Evolutionary conservation across 2,113 vertebrate genomes (phyloP), one percentile per base, ranked within the genome.

Genomic region (Girardinichthys multiradiatus): DNA sequence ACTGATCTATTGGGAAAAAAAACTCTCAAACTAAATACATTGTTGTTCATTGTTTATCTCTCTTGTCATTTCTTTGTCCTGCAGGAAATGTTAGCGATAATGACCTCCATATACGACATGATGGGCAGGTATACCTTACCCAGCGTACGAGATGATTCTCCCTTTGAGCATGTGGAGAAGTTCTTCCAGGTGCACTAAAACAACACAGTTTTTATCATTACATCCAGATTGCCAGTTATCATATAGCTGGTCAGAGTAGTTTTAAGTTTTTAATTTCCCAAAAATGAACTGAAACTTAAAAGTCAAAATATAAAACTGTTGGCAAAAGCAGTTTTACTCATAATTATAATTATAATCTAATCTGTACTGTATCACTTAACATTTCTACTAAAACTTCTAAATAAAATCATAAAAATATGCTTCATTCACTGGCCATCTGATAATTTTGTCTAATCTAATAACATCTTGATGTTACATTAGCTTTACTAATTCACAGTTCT

Each of bases 91-190:
- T 89, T 98, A 94, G 94, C 95, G 76, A 97, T 98, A 85, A 95
- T 98, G 95, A 97, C 95, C 3, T 97, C 97, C 78, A 99, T 98
- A 90, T 99, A 99, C 0, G 95, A 97, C 87, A 98, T 99, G 97
- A 98, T 99, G 98, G 98, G 97, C 27, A 94, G 91, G 73, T 96
- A 96, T 78, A 97, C 97, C 0, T 94, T 94, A 71, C 96, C 97
- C 2, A 71, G 94, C 8, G 87, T 95, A 30, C 83, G 94, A 74
- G 94, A 95, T 0, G 95, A 96, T 0, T 95, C 93, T 0, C 96
- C 97, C 0, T 90, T 90, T 31, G 95, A 97, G 76, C 97, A 98
- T 0, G 95, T 99, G 90, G 97, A 99, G 85, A 93, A 94, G 64
- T 99, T 99, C 93, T 99, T 99, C 90, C 95, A 97, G 96, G 97